Conservation (phyloP, 2,113 vertebrate species). For the Spilogale gracilis region DNA sequence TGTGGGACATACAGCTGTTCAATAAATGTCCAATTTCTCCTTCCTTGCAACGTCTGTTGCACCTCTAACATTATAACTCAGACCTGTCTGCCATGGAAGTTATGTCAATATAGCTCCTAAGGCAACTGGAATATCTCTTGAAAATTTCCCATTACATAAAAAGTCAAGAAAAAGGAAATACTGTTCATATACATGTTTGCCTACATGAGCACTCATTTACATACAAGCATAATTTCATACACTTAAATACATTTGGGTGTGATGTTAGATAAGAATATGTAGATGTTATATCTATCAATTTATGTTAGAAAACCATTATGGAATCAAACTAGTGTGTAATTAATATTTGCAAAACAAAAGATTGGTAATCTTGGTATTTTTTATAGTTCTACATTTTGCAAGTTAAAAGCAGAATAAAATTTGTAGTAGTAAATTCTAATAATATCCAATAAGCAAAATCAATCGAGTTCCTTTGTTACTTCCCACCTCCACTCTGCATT, state of each 20-base stretch:
- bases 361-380: not conserved
- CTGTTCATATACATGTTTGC: not conserved
- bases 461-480: not conserved
- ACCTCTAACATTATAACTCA: constrained; percentile 16
- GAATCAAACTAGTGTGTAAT: not conserved
- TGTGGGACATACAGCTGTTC: not conserved
- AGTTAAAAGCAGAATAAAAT: not conserved
- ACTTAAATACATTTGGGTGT: not conserved
- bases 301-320: not conserved
- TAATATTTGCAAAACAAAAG: not conserved
- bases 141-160: not conserved
- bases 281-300: not conserved
- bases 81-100: not conserved
- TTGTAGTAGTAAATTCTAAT: not conserved
- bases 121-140: not conserved
- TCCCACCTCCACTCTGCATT: not conserved
- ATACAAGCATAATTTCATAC: not conserved
- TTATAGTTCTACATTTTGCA: not conserved
- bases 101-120: not conserved
- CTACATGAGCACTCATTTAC: not conserved
- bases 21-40: not conserved
- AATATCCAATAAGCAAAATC: not conserved
- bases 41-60: not conserved
- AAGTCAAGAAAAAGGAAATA: not conserved
- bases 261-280: not conserved